phyloP scores from a whole-genome alignment of 92 coral and sea anemone species.

The Desmophyllum pertusum region DNA sequence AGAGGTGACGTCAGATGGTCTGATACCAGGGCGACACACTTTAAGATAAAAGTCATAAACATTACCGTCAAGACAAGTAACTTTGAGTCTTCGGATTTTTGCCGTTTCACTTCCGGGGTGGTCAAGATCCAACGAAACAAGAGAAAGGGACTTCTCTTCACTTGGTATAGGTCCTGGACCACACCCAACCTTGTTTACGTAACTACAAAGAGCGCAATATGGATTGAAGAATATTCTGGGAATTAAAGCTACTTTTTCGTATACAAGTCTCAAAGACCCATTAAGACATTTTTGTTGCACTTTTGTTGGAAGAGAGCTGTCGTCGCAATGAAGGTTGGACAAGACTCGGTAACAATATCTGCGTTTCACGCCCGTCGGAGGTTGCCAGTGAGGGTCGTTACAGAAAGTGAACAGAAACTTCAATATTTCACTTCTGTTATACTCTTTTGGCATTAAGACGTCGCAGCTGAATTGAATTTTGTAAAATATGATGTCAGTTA shows the following conservation, averaged over 20 bases:
- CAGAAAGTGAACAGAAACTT: neutral
- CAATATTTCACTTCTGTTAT: neutral
- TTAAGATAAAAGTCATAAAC: constrained; percentile 19
- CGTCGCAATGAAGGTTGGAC: neutral
- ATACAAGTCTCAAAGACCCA: neutral
- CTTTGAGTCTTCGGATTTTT: neutral
- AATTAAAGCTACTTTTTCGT: neutral
- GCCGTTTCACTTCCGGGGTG: neutral
- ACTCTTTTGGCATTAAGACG: neutral
- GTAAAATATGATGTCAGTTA: neutral
- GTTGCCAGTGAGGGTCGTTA: neutral
- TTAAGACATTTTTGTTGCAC: neutral
- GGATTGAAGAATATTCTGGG: neutral
- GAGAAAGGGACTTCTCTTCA: constrained; percentile 4
- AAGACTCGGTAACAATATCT: neutral
- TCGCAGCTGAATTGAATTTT: neutral
- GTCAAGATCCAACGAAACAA: constrained; percentile 5
- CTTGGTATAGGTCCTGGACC: constrained; percentile 16
- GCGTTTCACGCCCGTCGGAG: neutral
- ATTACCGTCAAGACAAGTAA: neutral
- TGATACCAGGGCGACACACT: constrained; percentile 3
- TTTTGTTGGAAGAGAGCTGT: neutral
- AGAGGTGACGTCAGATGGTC: neutral
- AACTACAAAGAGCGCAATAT: neutral
- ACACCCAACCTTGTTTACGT: neutral